Percentiles rank a stretch among this genome's conserved stretches.
These are phyloP conservation scores for Limnephilus auricula DNA, from an alignment of 2,888 invertebrate genomes.

Conservation along the genomic window DNA sequence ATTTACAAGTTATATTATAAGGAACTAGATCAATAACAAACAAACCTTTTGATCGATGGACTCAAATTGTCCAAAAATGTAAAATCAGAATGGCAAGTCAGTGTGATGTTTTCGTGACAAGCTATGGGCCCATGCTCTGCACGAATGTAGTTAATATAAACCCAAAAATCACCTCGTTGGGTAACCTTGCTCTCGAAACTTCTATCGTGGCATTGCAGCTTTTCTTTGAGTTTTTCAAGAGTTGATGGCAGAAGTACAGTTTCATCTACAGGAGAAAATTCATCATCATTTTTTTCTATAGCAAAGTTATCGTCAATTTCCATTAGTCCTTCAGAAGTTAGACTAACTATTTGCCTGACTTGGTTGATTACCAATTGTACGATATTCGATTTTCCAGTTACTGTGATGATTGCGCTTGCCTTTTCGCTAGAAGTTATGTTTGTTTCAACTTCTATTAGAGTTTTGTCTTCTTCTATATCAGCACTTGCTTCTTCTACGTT, in stretches of 20 bases:
- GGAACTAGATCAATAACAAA: slow-evolving; percentile 54
- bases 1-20: too few species aligned
- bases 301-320: too few species aligned
- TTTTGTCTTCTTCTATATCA: neutral
- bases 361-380: too few species aligned
- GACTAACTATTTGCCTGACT: too few species aligned
- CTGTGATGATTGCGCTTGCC: too few species aligned
- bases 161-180: slow-evolving; percentile 80
- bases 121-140: slow-evolving; percentile 72
- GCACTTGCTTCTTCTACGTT: neutral
- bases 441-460: too few species aligned
- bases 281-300: too few species aligned
- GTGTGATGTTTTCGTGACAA: slow-evolving; percentile 82
- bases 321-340: too few species aligned
- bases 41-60: slow-evolving; percentile 74
- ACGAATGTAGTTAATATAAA: slow-evolving; percentile 79
- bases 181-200: slow-evolving; percentile 71
- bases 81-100: slow-evolving; percentile 83
- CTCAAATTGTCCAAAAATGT: slow-evolving; percentile 82
- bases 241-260: slow-evolving; percentile 6
- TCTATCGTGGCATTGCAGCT: slow-evolving; percentile 73
- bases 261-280: neutral
- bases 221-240: slow-evolving; percentile 68
- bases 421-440: too few species aligned
- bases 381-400: too few species aligned